Percentiles rank a stretch among this genome's conserved stretches.
These are phyloP conservation scores for Xylota sylvarum DNA, from an alignment of 2,888 invertebrate species.

Conservation along the genomic window DNA sequence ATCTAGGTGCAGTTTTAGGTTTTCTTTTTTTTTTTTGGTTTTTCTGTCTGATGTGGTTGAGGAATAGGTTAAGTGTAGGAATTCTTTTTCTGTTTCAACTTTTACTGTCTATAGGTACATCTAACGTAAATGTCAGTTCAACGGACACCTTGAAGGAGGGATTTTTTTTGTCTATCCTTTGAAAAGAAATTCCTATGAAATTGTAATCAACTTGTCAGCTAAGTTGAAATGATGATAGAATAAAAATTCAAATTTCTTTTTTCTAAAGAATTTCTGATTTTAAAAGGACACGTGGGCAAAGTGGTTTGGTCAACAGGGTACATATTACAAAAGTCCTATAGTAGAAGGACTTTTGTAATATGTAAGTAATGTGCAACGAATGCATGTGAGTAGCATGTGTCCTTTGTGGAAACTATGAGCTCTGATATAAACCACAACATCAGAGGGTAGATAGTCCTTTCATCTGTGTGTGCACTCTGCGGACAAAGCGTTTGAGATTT, in stretches of 20 bases:
- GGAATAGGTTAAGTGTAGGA: background rate
- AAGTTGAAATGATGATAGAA: conserved; percentile 14
- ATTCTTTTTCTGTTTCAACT: background rate
- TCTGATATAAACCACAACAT: too few relatives aligned
- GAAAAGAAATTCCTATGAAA: conserved; percentile 8
- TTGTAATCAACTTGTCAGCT: conserved; percentile 36
- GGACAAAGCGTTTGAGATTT: too few relatives aligned
- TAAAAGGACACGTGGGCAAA: too few relatives aligned
- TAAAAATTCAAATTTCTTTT: background rate
- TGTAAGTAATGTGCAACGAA: too few relatives aligned
- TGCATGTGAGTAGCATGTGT: too few relatives aligned
- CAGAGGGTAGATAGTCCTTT: too few relatives aligned
- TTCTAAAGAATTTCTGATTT: too few relatives aligned
- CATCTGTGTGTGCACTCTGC: too few relatives aligned
- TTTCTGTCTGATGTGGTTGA: background rate
- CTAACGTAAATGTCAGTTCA: background rate
- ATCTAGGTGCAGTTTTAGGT: background rate
- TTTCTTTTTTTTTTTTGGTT: background rate
- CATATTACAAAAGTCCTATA: too few relatives aligned
- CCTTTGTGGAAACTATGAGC: too few relatives aligned
- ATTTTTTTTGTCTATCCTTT: conserved; percentile 3
- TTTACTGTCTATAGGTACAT: background rate
- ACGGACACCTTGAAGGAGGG: conserved; percentile 1
- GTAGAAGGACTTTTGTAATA: too few relatives aligned
- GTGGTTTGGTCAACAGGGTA: too few relatives aligned